Conservation (phyloP, 2,797 vertebrate genomes). For the Hydrophis major region DNA sequence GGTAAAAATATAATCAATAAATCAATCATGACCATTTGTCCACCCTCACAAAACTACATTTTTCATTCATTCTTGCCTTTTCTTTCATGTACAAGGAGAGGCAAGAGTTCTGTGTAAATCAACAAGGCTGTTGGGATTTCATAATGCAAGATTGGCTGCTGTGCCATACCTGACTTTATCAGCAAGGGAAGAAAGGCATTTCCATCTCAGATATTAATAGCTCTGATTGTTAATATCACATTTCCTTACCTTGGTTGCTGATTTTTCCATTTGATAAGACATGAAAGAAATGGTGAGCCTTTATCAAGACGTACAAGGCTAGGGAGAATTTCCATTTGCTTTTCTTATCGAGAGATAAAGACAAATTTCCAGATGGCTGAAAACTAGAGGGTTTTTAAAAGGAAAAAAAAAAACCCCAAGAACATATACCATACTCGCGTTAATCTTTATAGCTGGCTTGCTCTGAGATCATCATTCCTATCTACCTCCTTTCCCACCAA, state of each 20-base stretch:
- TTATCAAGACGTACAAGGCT: slow-evolving; percentile 8
- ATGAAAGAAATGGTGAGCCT: not conserved
- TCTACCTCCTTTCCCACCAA: not conserved
- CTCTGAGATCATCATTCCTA: not conserved
- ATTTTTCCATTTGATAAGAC: not conserved
- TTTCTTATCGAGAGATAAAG: slow-evolving; percentile 13
- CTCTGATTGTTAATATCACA: not conserved
- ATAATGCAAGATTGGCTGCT: not conserved
- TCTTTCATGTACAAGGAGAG: not conserved
- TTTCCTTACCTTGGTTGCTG: not conserved
- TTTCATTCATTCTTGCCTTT: not conserved
- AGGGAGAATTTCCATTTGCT: not conserved
- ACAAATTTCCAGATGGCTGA: slow-evolving; percentile 7
- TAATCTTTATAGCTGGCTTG: not conserved
- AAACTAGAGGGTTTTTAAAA: not conserved
- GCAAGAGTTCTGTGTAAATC: not conserved
- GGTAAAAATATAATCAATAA: not conserved
- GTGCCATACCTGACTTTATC: slow-evolving; percentile 2
- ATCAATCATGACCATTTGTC: not conserved
- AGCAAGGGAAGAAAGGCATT: not conserved
- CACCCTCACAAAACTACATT: not conserved
- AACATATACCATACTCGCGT: not conserved
- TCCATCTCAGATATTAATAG: not conserved
- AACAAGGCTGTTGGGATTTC: not conserved
- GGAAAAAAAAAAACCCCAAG: not conserved